Conservation (phyloP, 2,113 vertebrate genomes). For the Scomber scombrus region DNA sequence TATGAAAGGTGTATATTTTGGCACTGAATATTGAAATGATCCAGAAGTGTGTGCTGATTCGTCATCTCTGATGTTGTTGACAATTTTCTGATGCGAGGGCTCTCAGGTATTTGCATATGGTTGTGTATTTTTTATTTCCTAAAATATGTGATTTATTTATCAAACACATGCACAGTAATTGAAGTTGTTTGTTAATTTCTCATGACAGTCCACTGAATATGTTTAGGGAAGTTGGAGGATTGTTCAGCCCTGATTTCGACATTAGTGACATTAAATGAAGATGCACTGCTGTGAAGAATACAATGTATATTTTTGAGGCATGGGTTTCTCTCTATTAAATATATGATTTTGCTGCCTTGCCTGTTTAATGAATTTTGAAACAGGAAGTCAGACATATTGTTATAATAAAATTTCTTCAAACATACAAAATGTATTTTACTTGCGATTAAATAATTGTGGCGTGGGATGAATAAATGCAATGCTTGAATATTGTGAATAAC, state of each 20-base stretch:
- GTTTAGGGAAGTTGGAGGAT: slow-evolving; percentile 57
- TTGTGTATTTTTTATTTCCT: slow-evolving; percentile 76
- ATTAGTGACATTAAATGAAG: slow-evolving; percentile 70
- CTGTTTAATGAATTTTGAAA: slow-evolving; percentile 47
- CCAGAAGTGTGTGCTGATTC: slow-evolving; percentile 51
- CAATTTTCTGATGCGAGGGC: slow-evolving; percentile 87
- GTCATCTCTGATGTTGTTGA: slow-evolving; percentile 54
- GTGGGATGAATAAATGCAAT: slow-evolving; percentile 5
- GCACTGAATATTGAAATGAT: slow-evolving; percentile 74
- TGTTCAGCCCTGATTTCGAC: slow-evolving; percentile 60
- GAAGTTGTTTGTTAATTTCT: slow-evolving; percentile 46
- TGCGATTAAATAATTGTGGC: slow-evolving; percentile 50
- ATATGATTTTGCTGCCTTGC: slow-evolving; percentile 66
- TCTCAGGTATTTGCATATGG: slow-evolving; percentile 94
- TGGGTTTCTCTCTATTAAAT: slow-evolving; percentile 80
- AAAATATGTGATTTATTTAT: slow-evolving; percentile 71
- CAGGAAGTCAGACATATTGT: slow-evolving; percentile 43
- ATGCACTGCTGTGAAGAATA: slow-evolving; percentile 77
- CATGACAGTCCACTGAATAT: slow-evolving; percentile 55
- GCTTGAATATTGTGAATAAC: slow-evolving; percentile 28
- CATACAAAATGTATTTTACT: slow-evolving; percentile 38
- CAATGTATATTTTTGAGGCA: slow-evolving; percentile 80
- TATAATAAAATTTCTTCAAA: slow-evolving; percentile 38
- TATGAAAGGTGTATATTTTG: slow-evolving; percentile 89
- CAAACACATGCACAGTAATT: slow-evolving; percentile 57